Percentiles rank a stretch among this genome's conserved stretches.
These are phyloP conservation scores for Macroramphosus scolopax DNA, from an alignment of 2,797 vertebrate genomes.

Conservation along the genomic window DNA sequence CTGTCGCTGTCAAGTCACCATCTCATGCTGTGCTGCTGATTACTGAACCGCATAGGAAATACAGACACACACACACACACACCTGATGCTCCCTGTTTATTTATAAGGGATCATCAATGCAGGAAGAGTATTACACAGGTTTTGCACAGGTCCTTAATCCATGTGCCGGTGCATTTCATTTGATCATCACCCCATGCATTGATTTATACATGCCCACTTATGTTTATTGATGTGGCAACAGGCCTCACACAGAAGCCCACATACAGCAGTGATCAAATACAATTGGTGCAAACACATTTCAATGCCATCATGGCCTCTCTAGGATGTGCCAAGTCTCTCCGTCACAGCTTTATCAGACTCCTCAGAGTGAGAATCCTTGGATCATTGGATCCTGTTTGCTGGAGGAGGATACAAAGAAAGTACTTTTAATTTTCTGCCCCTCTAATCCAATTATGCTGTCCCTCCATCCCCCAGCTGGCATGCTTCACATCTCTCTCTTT, in stretches of 20 bases:
- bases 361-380: constrained; percentile 6
- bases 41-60: constrained; percentile 5
- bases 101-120: constrained; percentile 28
- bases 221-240: constrained; percentile 1
- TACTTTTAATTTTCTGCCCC: constrained; percentile 56
- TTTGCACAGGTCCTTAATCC: constrained; percentile 19
- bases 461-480: constrained; percentile 43
- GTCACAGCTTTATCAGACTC: constrained; percentile 14
- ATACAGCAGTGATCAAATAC: too few relatives aligned
- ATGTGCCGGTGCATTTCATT: constrained; percentile 28
- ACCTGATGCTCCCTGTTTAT: constrained; percentile 37
- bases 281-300: neutral
- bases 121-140: constrained; percentile 31
- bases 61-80: constrained; percentile 4
- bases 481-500: constrained; percentile 9
- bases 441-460: constrained; percentile 61
- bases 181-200: constrained; percentile 11
- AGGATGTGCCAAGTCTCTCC: constrained; percentile 1
- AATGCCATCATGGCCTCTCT: constrained; percentile 2
- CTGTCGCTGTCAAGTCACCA: constrained; percentile 35
- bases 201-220: constrained; percentile 14
- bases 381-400: constrained; percentile 40
- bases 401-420: constrained; percentile 41
- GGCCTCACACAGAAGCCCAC: too few relatives aligned
- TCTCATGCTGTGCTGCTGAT: constrained; percentile 35